These are phyloP conservation scores for Microcebus jonahi DNA, from an alignment of 2,113 vertebrate species.

Conservation along the genomic window DNA sequence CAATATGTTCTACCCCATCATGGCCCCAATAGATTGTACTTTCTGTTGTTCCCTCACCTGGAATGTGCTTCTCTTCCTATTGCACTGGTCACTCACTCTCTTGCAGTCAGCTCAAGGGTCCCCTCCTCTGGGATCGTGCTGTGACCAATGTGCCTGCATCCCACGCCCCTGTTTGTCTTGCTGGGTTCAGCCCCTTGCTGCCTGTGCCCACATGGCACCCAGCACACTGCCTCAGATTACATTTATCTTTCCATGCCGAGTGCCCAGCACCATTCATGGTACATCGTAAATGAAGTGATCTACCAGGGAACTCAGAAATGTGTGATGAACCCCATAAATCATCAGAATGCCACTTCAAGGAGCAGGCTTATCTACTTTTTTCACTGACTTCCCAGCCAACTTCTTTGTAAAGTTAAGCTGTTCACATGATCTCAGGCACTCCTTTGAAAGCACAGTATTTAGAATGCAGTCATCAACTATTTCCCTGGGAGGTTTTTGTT, in stretches of 20 bases:
- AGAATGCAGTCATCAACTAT: not conserved
- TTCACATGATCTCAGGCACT: not conserved
- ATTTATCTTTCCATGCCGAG: no score
- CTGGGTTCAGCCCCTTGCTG: not conserved
- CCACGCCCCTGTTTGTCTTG: not conserved
- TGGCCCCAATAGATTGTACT: fast-evolving
- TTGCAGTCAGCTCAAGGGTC: not conserved
- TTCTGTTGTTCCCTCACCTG: not conserved
- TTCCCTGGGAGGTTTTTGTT: not conserved
- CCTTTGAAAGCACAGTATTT: not conserved
- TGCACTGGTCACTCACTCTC: not conserved
- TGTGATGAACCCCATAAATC: not conserved
- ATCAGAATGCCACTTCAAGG: not conserved
- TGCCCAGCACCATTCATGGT: not conserved
- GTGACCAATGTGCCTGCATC: not conserved
- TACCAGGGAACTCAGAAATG: not conserved
- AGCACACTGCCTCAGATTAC: not conserved
- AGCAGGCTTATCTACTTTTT: not conserved
- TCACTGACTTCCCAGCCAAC: not conserved
- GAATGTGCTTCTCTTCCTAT: not conserved
- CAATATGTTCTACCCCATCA: not conserved
- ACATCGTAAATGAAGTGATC: not conserved
- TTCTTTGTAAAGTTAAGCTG: not conserved
- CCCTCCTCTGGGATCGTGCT: not conserved
- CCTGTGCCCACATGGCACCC: not conserved